A percentile compares a stretch with the other conserved stretches of the same genome.
Evolutionary conservation across 2,113 vertebrate species (phyloP).

Genomic region (Harpagus bidentatus): DNA sequence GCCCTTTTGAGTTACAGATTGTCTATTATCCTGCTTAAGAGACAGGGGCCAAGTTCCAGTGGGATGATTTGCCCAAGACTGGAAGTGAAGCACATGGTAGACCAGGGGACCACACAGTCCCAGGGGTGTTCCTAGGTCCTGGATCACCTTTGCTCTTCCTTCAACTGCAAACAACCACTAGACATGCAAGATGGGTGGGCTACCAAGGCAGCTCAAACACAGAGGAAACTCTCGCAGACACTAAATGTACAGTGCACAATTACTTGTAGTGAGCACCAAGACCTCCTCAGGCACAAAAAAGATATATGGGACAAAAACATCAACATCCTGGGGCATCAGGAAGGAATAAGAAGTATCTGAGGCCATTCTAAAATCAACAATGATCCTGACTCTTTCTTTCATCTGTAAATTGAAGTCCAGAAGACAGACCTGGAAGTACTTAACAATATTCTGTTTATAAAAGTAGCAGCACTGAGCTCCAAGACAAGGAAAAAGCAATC

Average conservation of each 20-base stretch:
- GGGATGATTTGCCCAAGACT: neutral
- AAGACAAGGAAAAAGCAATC: neutral
- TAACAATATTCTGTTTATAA: neutral
- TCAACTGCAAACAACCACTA: neutral
- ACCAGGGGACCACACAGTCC: neutral
- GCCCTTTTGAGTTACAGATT: neutral
- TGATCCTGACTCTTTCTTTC: neutral
- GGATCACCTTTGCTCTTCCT: neutral
- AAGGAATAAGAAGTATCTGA: neutral
- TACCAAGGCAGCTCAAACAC: neutral
- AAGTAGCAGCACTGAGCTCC: neutral
- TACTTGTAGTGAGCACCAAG: neutral
- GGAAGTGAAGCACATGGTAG: neutral
- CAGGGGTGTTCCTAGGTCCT: neutral
- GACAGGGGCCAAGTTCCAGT: accelerated
- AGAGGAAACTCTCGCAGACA: neutral
- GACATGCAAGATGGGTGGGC: no score
- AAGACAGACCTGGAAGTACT: neutral
- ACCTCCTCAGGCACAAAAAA: neutral
- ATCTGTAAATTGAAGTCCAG: neutral
- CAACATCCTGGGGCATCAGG: neutral
- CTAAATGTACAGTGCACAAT: neutral
- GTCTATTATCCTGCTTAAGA: neutral
- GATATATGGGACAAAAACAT: neutral
- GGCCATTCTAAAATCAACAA: neutral